Conservation (phyloP, 2,888 invertebrate species). For the Drosophila longiperda region DNA sequence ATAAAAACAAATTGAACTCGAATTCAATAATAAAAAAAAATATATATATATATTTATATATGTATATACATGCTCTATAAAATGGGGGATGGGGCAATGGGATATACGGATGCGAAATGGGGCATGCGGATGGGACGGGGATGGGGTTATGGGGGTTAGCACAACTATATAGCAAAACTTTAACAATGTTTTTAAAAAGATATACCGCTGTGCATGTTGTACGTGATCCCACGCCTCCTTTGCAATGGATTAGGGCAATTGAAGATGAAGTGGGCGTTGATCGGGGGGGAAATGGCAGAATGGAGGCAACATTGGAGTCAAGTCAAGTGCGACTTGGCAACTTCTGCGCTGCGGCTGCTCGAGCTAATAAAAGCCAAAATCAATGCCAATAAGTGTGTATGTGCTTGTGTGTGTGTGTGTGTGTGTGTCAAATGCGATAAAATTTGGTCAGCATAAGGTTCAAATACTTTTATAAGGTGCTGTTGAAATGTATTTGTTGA, state of each 20-base stretch:
- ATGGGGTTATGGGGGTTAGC: neutral
- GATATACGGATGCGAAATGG: neutral
- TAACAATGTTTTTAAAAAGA: slow-evolving; percentile 80
- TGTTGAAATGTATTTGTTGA: slow-evolving; percentile 78
- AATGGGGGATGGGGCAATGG: neutral
- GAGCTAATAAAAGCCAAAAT: slow-evolving; percentile 79
- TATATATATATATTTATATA: slow-evolving; percentile 13
- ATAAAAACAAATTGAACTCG: slow-evolving; percentile 83
- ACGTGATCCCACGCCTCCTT: slow-evolving; percentile 75
- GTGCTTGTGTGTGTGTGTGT: slow-evolving; percentile 16
- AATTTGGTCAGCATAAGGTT: slow-evolving; percentile 80
- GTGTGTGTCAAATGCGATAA: slow-evolving; percentile 75
- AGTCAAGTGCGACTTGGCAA: slow-evolving; percentile 59
- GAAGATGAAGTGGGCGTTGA: slow-evolving; percentile 59
- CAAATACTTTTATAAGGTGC: slow-evolving; percentile 81
- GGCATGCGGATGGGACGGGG: neutral
- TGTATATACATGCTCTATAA: slow-evolving; percentile 6
- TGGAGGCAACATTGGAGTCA: slow-evolving; percentile 47
- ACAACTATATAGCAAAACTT: slow-evolving; percentile 69
- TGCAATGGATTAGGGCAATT: slow-evolving; percentile 77
- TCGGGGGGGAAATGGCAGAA: neutral
- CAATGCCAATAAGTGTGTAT: slow-evolving; percentile 61
- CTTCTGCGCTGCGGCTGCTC: slow-evolving; percentile 50
- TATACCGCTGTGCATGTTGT: slow-evolving; percentile 73
- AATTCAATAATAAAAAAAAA: slow-evolving; percentile 78